Base-by-base conservation (phyloP, 2,888 invertebrate species). In the Ephialtes manifestator region DNA sequence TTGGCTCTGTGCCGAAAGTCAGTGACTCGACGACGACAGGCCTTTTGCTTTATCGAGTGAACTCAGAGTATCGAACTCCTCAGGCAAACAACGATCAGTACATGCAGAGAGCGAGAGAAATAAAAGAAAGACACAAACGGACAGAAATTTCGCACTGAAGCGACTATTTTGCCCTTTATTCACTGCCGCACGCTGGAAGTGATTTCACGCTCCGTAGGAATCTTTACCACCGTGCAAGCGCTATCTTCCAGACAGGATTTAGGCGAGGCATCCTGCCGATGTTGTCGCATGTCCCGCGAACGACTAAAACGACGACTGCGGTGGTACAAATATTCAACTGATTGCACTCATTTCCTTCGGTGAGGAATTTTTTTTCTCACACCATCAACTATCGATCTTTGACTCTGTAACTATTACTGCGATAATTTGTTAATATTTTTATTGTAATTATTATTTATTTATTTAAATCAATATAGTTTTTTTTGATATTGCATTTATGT, bases 121-220 rank as follows among this genome's bases (percentile, higher is more conserved):
- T 72, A 68, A 28, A 71, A 28, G 39, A 60, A 74, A 31, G 39
- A 35, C 15, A 80, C 20, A 53, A 86, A 81, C 78, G 68, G 78
- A 85, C 84, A 18, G 24, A 8, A 63, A 85, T 78, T 74, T 78
- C 76, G 76, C 65, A 24, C 20, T 39, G 74, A 18, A 53, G 71
- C 70, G 78, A 75, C 81, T 76, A 83, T 88, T 90, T 86, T 81
- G 89, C 87, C 88, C 87, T 88, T 91, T 91, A 90, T 90, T 91
- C 90, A 88, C 88, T 71, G 53, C 65, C 74, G 39, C 60, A 71
- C 43, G 89, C 87, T 92, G 90, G 92, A 92, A 92, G 93, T 93
- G 92, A 93, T 93, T 93, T 93, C 92, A 93, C 92, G 93, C 90
- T 93, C 90, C 89, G 91, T 72, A 89, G 89, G 90, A 88, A 89